These are phyloP conservation scores for Acrossocheilus wenchowensis DNA, from an alignment of 2,797 vertebrate species.

Conservation along the genomic window DNA sequence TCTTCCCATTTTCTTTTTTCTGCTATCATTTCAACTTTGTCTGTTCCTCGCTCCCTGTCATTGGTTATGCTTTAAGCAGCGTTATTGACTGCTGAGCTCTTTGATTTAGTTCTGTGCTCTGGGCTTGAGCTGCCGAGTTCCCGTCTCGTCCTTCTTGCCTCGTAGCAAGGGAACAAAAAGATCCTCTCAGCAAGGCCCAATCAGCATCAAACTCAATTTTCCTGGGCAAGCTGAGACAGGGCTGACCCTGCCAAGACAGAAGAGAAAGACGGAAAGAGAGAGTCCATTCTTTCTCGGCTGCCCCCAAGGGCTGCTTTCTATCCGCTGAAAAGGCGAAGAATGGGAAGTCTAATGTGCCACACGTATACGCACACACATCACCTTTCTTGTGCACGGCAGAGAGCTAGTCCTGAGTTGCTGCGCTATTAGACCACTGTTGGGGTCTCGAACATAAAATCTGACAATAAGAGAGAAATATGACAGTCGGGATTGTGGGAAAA, in stretches of 20 bases:
- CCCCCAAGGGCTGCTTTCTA: conserved; percentile 37
- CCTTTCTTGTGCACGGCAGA: conserved; percentile 4
- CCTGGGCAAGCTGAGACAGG: conserved; percentile 46
- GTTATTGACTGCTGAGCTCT: conserved; percentile 49
- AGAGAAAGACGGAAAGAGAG: conserved; percentile 23
- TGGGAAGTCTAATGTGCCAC: conserved; percentile 15
- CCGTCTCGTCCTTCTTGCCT: conserved; percentile 24
- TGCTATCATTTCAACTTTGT: conserved; percentile 15
- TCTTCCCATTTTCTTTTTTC: conserved; percentile 31
- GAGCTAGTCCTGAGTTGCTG: conserved; percentile 1
- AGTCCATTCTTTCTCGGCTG: conserved; percentile 28
- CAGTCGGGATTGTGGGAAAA: conserved; percentile 36
- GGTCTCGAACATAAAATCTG: conserved; percentile 50
- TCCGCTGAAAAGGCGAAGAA: conserved; percentile 11
- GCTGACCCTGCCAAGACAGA: conserved; percentile 44
- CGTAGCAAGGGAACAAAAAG: conserved; percentile 37
- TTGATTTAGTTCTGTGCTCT: conserved; percentile 41
- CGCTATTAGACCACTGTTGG: conserved; percentile 43
- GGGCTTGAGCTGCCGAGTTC: conserved; percentile 29
- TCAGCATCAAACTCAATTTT: conserved; percentile 56
- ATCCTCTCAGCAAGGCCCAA: conserved; percentile 50
- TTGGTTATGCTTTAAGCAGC: conserved; percentile 46
- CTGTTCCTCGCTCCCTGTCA: conserved; percentile 31
- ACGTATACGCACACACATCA: neutral
- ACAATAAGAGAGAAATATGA: conserved; percentile 48